Evolutionary conservation across 2,113 vertebrate species (phyloP), one percentile per base, ranked within the genome.

Genomic region (Pteruthius melanotis): DNA sequence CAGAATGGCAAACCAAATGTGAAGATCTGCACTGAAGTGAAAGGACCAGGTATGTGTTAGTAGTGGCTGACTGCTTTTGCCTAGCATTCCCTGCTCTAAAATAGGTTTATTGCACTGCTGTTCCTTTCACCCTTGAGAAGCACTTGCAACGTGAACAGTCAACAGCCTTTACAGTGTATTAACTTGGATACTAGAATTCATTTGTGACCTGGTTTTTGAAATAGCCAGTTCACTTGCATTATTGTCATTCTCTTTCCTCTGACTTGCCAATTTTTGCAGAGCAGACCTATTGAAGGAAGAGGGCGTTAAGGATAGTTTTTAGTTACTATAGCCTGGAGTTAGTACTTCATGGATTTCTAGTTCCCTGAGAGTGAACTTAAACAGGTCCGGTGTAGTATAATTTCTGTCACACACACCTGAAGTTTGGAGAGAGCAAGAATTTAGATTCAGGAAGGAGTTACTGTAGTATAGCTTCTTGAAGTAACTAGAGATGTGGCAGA

Each of bases 1-100:
- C 96, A 98, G 22, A 96, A 97, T 30, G 98, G 98, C 52, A 99
- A 99, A 97, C 99, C 99, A 57, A 98, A 99, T 52, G 87, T 97
- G 59, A 99, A 98, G 98, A 99, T 99, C 87, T 98, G 98, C 94
- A 99, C 99, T 1, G 97, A 98, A 92, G 98, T 99, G 94, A 99
- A 98, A 94, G 99, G 99, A 97, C 99, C 99, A 98, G 99, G 99
- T 99, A 97, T 18, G 69, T 17, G 8, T 65, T 50, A 61, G 33
- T n/a, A 87, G 59, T 47, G 87, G 23, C 44, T 78, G 11, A 27
- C 66, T 74, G 35, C 7, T 88, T 42, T 75, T 91, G 56, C 49
- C 31, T 76, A 30, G 9, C 20, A 7, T 85, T 88, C 21, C 30
- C 30, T 77, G 14, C 21, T 63, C 15, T 21, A 13, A 57, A 74